phyloP scores from a whole-genome alignment of 1,140 invertebrate species.

The Manduca sexta region DNA sequence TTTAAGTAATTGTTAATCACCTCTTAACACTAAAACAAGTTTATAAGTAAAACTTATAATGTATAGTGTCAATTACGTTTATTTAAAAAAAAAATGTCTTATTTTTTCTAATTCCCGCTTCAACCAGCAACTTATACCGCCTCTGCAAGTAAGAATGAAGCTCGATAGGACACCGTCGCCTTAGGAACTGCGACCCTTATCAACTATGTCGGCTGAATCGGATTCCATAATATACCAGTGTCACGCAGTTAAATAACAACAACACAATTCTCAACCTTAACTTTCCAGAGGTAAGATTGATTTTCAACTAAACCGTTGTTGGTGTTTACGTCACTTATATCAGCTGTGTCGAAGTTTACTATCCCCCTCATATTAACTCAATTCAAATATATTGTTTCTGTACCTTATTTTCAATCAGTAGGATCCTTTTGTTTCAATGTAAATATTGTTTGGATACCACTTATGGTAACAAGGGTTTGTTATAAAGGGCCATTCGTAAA shows the following conservation, averaged over 20 bases:
- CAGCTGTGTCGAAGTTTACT: slow-evolving; percentile 38
- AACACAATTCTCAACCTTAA: slow-evolving; percentile 15
- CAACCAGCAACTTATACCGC: slow-evolving; percentile 11
- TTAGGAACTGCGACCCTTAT: slow-evolving; percentile 56
- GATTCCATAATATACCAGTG: slow-evolving; percentile 45
- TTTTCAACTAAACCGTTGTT: slow-evolving; percentile 1
- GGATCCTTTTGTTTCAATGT: not conserved
- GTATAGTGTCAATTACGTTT: too few relatives aligned
- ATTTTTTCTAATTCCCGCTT: not conserved
- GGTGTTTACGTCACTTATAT: slow-evolving; percentile 6
- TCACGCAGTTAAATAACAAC: slow-evolving; percentile 21
- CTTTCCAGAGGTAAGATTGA: not conserved
- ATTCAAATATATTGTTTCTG: slow-evolving; percentile 48
- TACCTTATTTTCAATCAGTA: slow-evolving; percentile 45
- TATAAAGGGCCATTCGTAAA: too few relatives aligned
- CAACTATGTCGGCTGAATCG: slow-evolving; percentile 48
- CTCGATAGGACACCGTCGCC: slow-evolving; percentile 38
- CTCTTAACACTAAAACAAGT: too few relatives aligned
- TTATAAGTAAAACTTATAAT: too few relatives aligned
- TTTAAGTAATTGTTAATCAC: too few relatives aligned
- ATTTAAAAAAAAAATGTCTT: too few relatives aligned
- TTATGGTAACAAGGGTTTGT: too few relatives aligned
- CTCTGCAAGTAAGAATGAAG: slow-evolving; percentile 24
- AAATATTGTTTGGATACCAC: not conserved
- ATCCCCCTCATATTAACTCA: slow-evolving; percentile 44